Percentiles rank a stretch among this genome's conserved stretches.
phyloP scores from a whole-genome alignment of 92 coral and sea anemone species.

The Virgularia gustaviana region DNA sequence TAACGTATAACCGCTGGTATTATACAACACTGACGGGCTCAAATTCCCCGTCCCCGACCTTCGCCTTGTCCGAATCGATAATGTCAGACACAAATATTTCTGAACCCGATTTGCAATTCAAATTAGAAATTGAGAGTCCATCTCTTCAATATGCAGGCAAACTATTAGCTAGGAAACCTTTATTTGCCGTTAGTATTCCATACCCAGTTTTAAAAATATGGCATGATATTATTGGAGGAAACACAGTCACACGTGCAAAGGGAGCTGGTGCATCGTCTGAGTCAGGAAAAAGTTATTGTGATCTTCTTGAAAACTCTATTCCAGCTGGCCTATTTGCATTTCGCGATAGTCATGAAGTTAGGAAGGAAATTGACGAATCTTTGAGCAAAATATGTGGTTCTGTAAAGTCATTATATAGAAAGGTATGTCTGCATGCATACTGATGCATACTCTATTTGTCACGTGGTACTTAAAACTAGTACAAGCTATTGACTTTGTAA shows the following conservation, averaged over 20 bases:
- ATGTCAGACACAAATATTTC: slow-evolving; percentile 49
- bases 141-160: slow-evolving; percentile 55
- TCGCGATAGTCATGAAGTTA: slow-evolving; percentile 33
- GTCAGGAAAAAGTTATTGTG: slow-evolving; percentile 14
- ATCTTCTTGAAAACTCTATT: slow-evolving; percentile 51
- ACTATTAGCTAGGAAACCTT: slow-evolving; percentile 48
- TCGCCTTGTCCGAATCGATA: no score
- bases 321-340: slow-evolving; percentile 58
- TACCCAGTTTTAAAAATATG: slow-evolving; percentile 55
- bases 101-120: slow-evolving; percentile 47
- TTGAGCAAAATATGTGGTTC: slow-evolving; percentile 56
- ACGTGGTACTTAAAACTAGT: not conserved
- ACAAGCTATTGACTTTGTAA: not conserved
- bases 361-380: slow-evolving; percentile 49
- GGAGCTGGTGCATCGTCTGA: not conserved
- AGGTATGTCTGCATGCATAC: not conserved
- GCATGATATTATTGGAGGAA: slow-evolving; percentile 48
- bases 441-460: not conserved
- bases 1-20: not conserved
- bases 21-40: not conserved
- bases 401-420: slow-evolving; percentile 36
- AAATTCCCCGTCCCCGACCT: not conserved
- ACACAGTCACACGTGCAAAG: not conserved
- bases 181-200: slow-evolving; percentile 60
- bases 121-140: slow-evolving; percentile 55